A percentile compares a stretch with the other conserved stretches of the same genome.
These are phyloP conservation scores for Volucella inflata DNA, from an alignment of 2,888 invertebrate genomes.

Conservation along the genomic window DNA sequence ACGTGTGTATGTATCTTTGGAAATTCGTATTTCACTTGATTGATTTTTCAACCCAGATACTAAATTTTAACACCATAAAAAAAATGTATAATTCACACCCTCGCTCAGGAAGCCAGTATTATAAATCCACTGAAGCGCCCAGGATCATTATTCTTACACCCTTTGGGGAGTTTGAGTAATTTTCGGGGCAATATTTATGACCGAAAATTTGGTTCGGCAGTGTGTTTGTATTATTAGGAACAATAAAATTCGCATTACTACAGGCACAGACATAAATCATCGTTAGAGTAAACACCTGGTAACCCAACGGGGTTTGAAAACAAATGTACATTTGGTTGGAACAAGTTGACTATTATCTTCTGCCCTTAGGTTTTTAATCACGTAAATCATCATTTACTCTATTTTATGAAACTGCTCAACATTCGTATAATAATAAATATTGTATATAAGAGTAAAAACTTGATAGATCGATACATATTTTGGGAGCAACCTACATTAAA, in stretches of 20 bases:
- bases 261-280: constrained; percentile 45
- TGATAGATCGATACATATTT: no score
- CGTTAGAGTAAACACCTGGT: constrained; percentile 2
- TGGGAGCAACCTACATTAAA: no score
- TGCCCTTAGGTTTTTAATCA: constrained; percentile 23
- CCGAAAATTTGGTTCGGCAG: constrained; percentile 11
- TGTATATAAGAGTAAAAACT: background rate
- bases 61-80: constrained; percentile 13
- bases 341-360: constrained; percentile 24
- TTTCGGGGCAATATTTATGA: constrained; percentile 11
- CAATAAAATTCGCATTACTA: constrained; percentile 43
- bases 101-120: constrained; percentile 29
- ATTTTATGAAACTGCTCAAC: background rate
- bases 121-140: background rate
- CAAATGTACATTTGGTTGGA: constrained; percentile 16
- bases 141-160: background rate
- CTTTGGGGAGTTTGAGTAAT: background rate
- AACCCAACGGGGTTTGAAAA: constrained; percentile 14
- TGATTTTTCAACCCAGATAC: constrained; percentile 8
- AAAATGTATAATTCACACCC: constrained; percentile 7
- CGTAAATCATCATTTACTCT: constrained; percentile 20
- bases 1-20: no score
- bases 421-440: constrained; percentile 6
- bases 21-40: background rate
- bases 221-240: constrained; percentile 42